Percentiles rank a stretch among this genome's conserved stretches.
phyloP scores from a whole-genome alignment of 2,797 vertebrate species.

The Diplodus puntazzo region DNA sequence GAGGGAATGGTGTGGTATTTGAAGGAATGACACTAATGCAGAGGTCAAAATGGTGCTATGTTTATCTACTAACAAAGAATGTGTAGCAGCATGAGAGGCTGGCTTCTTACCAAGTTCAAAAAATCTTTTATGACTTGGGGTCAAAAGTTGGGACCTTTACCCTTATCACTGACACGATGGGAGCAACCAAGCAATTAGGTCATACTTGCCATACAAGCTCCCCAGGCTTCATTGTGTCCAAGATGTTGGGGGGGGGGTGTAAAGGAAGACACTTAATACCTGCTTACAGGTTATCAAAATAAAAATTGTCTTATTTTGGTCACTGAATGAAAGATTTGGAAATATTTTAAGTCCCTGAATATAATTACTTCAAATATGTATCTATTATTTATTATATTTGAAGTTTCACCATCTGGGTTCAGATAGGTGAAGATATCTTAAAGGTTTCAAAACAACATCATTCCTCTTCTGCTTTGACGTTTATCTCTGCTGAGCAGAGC shows the following conservation, averaged over 20 bases:
- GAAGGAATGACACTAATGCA: slow-evolving; percentile 59
- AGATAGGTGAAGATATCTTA: slow-evolving; percentile 29
- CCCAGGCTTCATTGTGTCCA: slow-evolving; percentile 22
- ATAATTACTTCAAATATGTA: slow-evolving; percentile 5
- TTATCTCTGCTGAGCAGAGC: slow-evolving; percentile 50
- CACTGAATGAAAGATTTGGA: not conserved
- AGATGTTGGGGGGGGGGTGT: slow-evolving; percentile 13
- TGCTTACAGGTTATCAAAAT: slow-evolving; percentile 23
- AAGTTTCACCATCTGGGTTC: not conserved
- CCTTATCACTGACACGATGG: slow-evolving; percentile 27
- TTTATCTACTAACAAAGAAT: slow-evolving; percentile 61
- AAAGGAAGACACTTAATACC: slow-evolving; percentile 8
- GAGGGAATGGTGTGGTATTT: slow-evolving; percentile 55
- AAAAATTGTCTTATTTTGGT: slow-evolving; percentile 16
- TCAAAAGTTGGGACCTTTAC: slow-evolving; percentile 41
- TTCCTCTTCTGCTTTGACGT: slow-evolving; percentile 31
- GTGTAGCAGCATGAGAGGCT: slow-evolving; percentile 11
- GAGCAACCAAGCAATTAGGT: slow-evolving; percentile 12
- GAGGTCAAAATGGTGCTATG: slow-evolving; percentile 42
- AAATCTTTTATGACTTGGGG: slow-evolving; percentile 17
- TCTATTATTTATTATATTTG: slow-evolving; percentile 1
- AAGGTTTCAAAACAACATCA: slow-evolving; percentile 35
- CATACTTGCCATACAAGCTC: slow-evolving; percentile 1
- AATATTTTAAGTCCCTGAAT: not conserved
- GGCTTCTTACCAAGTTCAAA: slow-evolving; percentile 47